These are phyloP conservation scores for Lutjanus argentimaculatus DNA, from an alignment of 2,797 vertebrate genomes.

Conservation along the genomic window DNA sequence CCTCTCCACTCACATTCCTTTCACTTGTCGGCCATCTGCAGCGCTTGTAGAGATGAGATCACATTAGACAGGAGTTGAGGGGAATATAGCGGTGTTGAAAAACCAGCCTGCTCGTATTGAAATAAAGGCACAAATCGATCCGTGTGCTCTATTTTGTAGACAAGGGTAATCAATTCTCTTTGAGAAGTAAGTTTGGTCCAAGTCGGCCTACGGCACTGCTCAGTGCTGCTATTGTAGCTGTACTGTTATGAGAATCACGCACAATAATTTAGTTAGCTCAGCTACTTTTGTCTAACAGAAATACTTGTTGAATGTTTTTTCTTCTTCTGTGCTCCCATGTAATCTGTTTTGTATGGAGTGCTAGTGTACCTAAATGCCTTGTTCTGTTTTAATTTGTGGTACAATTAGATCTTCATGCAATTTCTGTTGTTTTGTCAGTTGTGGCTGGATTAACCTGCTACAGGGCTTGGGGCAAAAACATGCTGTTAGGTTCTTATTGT, in stretches of 20 bases:
- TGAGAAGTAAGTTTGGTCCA: slow-evolving; percentile 40
- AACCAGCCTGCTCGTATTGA: slow-evolving; percentile 26
- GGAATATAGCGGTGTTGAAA: slow-evolving; percentile 21
- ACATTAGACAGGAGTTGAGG: slow-evolving; percentile 30
- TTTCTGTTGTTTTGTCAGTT: not conserved
- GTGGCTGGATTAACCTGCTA: not conserved
- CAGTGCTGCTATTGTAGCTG: slow-evolving; percentile 11
- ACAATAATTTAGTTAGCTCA: slow-evolving; percentile 18
- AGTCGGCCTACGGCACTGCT: slow-evolving; percentile 20
- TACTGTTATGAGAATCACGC: slow-evolving; percentile 29
- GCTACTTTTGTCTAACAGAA: slow-evolving; percentile 8
- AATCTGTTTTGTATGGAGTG: too few relatives aligned
- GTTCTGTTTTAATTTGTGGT: not conserved
- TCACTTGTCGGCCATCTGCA: slow-evolving; percentile 11
- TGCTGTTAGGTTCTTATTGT: not conserved
- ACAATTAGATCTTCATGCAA: not conserved
- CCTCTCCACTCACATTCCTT: not conserved
- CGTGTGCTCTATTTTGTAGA: slow-evolving; percentile 45
- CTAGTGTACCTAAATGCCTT: not conserved
- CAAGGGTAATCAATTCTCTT: slow-evolving; percentile 62
- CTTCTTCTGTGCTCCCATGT: not conserved
- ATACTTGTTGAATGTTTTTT: not conserved
- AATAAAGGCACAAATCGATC: slow-evolving; percentile 63
- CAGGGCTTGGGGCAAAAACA: not conserved
- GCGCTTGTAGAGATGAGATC: slow-evolving; percentile 19